Evolutionary conservation across 2,888 invertebrate species (phyloP).

Genomic region (Baccha elongata): DNA sequence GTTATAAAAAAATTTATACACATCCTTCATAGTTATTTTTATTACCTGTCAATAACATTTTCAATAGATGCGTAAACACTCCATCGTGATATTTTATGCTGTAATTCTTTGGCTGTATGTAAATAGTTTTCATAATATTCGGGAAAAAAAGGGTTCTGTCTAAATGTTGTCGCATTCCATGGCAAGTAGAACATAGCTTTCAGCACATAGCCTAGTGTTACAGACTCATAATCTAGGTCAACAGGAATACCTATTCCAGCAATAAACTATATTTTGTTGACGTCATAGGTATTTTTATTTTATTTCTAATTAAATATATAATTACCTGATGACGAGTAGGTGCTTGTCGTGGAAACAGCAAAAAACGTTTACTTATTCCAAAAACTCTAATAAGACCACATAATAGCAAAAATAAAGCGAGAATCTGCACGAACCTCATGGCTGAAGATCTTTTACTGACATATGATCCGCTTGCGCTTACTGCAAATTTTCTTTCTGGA

Average conservation of each 20-base stretch:
- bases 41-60: constrained; percentile 46
- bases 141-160: constrained; percentile 78
- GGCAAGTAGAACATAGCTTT: constrained; percentile 77
- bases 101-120: constrained; percentile 17
- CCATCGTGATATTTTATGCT: constrained; percentile 54
- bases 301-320: background rate
- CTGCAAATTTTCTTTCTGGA: no score
- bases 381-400: background rate
- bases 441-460: constrained; percentile 9
- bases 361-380: constrained; percentile 75
- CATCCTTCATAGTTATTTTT: background rate
- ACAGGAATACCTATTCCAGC: constrained; percentile 80
- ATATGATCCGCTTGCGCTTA: no score
- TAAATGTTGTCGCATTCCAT: constrained; percentile 77
- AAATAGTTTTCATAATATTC: constrained; percentile 76
- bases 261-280: constrained; percentile 76
- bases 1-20: no score
- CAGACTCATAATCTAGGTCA: constrained; percentile 78
- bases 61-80: constrained; percentile 53
- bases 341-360: constrained; percentile 78
- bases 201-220: constrained; percentile 78
- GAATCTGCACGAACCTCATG: constrained; percentile 23
- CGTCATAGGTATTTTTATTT: background rate
- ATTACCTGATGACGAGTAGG: constrained; percentile 79
- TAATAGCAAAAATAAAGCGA: background rate